Evolutionary conservation across 2,888 invertebrate species (phyloP).

Genomic region (Microplitis manilae): DNA sequence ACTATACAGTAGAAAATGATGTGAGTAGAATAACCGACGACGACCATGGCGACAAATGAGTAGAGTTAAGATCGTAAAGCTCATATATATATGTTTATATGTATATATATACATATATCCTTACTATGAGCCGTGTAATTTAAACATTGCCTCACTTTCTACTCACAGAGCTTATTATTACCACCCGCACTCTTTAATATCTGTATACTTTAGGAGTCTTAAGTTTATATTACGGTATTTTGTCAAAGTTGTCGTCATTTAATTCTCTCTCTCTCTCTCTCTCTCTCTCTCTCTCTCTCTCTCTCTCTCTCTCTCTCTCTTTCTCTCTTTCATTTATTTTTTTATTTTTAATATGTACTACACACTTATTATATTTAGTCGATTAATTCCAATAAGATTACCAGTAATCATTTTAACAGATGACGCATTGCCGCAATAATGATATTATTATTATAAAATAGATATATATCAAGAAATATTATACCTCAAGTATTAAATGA

Average conservation of each 20-base stretch:
- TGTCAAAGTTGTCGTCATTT: conserved; percentile 36
- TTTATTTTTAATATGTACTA: not conserved
- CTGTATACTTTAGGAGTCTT: conserved; percentile 29
- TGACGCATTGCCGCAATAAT: not conserved
- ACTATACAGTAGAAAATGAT: not conserved
- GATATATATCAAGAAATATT: too few species aligned
- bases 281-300: not conserved
- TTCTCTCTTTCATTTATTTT: not conserved
- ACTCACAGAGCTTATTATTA: conserved; percentile 42
- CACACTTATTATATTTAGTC: not conserved
- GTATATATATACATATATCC: conserved; percentile 26
- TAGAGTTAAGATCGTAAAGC: conserved; percentile 58
- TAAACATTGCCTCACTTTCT: conserved; percentile 65
- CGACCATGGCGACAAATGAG: not conserved
- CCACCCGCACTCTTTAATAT: conserved; percentile 51
- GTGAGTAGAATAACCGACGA: not conserved
- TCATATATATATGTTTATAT: conserved; percentile 36
- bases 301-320: not conserved
- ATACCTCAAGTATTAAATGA: not conserved
- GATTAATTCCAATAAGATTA: not conserved
- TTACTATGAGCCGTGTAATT: conserved; percentile 62
- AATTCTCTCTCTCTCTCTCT: not conserved
- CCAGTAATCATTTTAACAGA: not conserved
- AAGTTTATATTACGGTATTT: not conserved
- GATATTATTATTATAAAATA: too few species aligned